These are phyloP conservation scores for Eulemur albifrons DNA, from an alignment of 2,797 vertebrate species.

Conservation along the genomic window DNA sequence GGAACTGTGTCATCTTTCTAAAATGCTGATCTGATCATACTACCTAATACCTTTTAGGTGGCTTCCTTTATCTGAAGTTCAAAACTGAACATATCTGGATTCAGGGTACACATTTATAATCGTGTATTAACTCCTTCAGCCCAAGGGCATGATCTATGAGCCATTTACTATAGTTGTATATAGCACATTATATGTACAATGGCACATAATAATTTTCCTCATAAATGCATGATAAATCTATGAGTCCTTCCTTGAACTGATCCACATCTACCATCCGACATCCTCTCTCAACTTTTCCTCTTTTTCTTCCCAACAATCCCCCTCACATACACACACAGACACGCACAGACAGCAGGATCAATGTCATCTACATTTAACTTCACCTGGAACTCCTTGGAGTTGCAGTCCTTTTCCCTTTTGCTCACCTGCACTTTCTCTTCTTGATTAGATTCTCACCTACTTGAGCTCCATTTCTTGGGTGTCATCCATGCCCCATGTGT, in stretches of 20 bases:
- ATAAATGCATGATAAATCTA: rapidly evolving
- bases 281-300: not conserved
- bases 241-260: not conserved
- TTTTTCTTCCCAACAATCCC: rapidly evolving
- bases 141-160: not conserved
- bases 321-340: rapidly evolving
- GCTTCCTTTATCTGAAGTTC: not conserved
- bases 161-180: rapidly evolving
- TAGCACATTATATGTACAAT: rapidly evolving
- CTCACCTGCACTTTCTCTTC: not conserved
- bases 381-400: not conserved
- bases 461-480: not conserved
- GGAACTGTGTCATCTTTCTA: rapidly evolving
- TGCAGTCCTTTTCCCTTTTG: not conserved
- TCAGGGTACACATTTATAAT: not conserved
- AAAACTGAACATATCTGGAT: no score
- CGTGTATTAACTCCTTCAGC: not conserved
- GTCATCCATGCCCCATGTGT: not conserved
- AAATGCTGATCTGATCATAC: not conserved
- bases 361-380: rapidly evolving
- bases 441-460: not conserved
- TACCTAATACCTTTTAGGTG: no score
- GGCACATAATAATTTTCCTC: not conserved
- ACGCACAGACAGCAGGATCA: not conserved
- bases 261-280: rapidly evolving